Evolutionary conservation across 2,888 invertebrate genomes (phyloP), one percentile per base, ranked within the genome.

Genomic region (Parnassius smintheus): DNA sequence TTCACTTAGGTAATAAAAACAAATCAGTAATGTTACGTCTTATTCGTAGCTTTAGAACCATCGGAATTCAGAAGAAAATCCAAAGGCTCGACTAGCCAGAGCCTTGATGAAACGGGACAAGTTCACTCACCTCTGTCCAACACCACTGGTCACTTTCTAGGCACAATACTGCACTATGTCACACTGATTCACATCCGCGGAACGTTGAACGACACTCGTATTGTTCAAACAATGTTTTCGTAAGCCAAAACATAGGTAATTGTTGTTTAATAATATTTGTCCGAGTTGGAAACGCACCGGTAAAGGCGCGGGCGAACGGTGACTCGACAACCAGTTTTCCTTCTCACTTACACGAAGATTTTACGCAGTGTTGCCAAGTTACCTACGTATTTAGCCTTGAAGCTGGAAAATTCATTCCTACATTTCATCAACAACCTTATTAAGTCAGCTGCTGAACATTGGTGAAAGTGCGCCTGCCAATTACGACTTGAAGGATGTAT

Each of bases 91-190:
- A 53, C 18, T 55, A 83, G 83, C 80, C 81, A 77, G 73, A 79
- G 81, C 82, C 85, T 82, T 76, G 69, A 63, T 68, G 66, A 62
- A 66, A 73, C 67, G 66, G 60, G 25, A 65, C 69, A 80, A 85
- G 88, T 86, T 88, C 88, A 88, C 76, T 88, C 82, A 87, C 88
- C 87, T 82, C 69, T 62, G 54, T 59, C 63, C 75, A 66, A 56
- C 64, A 67, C 57, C 75, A 77, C 77, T 78, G 70, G 72, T 70
- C 81, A 81, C 81, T 80, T 73, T 73, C 77, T 72, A 78, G 70
- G 66, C 65, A 64, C 75, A 77, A 74, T 72, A 73, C 70, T 52
- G 55, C 74, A 77, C 78, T 74, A 66, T 62, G 12, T 51, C 65
- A 63, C 68, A 65, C 64, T 66, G 59, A 53, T 62, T 54, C 62